Conservation (phyloP, 2,113 vertebrate genomes). For the Anolis carolinensis region DNA sequence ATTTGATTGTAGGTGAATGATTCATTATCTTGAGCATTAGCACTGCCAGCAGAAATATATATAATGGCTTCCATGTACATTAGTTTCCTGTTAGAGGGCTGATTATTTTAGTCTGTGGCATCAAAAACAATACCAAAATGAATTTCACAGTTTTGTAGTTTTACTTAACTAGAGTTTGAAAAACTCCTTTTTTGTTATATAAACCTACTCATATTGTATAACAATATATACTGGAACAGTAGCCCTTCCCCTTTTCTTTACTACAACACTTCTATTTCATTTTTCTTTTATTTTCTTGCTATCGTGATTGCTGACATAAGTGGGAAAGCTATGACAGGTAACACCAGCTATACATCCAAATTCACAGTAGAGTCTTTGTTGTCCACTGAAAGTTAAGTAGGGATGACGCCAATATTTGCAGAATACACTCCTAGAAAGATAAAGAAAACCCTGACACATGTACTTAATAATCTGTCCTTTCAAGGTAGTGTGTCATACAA, state of each 20-base stretch:
- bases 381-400: no score
- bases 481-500: no score
- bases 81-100: not conserved
- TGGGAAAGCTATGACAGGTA: constrained; percentile 79
- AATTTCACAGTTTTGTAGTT: not conserved
- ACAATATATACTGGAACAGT: constrained; percentile 24
- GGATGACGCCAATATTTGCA: no score
- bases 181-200: not conserved
- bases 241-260: constrained; percentile 49
- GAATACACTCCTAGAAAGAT: no score
- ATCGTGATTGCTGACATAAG: constrained; percentile 80
- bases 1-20: no score
- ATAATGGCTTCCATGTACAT: not conserved
- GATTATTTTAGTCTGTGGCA: not conserved
- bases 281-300: constrained; percentile 81
- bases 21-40: no score
- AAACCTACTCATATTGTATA: constrained; percentile 34
- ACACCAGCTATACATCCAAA: constrained; percentile 73
- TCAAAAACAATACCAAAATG: not conserved
- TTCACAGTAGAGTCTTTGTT: not conserved
- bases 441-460: no score
- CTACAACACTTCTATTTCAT: constrained; percentile 70
- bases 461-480: no score
- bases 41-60: no score
- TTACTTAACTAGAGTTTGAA: not conserved